Evolutionary conservation across 2,797 vertebrate species (phyloP), one percentile per base, ranked within the genome.

Genomic region (Peromyscus aztecus): DNA sequence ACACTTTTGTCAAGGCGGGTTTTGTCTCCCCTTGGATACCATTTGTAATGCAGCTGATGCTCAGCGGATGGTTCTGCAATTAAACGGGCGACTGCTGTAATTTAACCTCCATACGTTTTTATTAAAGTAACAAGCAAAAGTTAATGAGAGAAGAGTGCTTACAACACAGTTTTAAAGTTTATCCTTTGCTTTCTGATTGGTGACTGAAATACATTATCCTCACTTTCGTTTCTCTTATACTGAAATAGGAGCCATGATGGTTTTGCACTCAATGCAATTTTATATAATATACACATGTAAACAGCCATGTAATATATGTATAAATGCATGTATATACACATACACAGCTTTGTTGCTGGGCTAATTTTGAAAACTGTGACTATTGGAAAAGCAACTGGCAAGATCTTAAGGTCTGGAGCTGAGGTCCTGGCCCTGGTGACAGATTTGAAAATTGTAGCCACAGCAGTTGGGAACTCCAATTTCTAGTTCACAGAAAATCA

Each of bases 401-500:
- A 89, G 88, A 85, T 92, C 57, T 23, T 1, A 95, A 94, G 31
- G 69, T 91, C 84, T 96, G n/a, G 97, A 93, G 67, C 80, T 92
- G 23, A 97, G 46, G 92, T 98, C 63, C 84, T 98, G 89, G 82
- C 40, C 23, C 46, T 75, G 24, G 19, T 37, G 88, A 65, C 86
- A 93, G 24, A 40, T 93, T 91, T 98, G 91, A 92, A 98, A 98
- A 97, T 95, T 97, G 97, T 90, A 97, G 93, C 77, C 71, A 76
- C 89, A 97, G 91, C 94, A 97, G 88, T 94, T 97, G 96, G 46
- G 85, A 77, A 94, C 98, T 97, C 57, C 71, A 97, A 55, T 96
- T 96, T 94, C 97, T 93, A 89, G 87, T 97, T 98, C 88, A 97
- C 63, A 81, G 85, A 97, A 97, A 94, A 93, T 95, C 75, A 94